phyloP scores from a whole-genome alignment of 2,113 vertebrate genomes.

The rat (Rattus norvegicus) region DNA sequence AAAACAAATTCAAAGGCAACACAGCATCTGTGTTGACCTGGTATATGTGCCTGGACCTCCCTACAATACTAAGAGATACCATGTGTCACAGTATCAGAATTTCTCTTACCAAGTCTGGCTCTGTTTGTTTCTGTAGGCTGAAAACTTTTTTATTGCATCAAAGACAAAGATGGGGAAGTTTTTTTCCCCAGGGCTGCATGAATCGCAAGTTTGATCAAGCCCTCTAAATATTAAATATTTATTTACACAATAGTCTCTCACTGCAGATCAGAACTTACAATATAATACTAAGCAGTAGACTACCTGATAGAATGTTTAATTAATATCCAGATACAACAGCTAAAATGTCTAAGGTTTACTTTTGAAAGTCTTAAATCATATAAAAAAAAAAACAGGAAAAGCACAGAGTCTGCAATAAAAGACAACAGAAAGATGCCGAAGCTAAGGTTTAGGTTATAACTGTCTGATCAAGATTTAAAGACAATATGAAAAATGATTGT shows the following conservation, averaged over 20 bases:
- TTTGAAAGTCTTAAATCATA: background rate
- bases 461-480: background rate
- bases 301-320: background rate
- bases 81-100: background rate
- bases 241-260: background rate
- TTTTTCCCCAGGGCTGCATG: background rate
- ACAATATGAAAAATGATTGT: background rate
- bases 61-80: fast-evolving
- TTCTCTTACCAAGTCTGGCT: background rate
- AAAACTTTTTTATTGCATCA: background rate
- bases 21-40: background rate
- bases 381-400: background rate
- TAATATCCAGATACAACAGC: background rate
- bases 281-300: background rate
- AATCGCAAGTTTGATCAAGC: background rate
- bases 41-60: background rate
- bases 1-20: background rate
- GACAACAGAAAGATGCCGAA: background rate
- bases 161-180: background rate
- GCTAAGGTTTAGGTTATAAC: background rate
- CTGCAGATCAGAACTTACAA: too few relatives aligned
- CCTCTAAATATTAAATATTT: background rate
- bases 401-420: background rate
- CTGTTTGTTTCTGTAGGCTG: background rate
- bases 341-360: background rate